These are phyloP conservation scores for Pristionchus fissidentatus DNA, from an alignment of 2,888 invertebrate species.

Conservation along the genomic window DNA sequence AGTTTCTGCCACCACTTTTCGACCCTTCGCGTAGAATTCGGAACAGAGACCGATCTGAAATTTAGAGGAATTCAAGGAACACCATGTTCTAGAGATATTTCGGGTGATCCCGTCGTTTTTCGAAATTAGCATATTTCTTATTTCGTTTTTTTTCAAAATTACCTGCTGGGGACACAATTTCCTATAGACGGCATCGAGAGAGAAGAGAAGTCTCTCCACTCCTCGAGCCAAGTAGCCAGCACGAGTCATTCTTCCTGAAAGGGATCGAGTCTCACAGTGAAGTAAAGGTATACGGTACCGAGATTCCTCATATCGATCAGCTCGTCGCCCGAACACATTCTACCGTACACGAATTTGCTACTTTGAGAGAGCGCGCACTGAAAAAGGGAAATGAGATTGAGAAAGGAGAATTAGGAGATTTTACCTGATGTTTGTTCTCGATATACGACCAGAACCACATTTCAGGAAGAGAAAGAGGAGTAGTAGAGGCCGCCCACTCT, in stretches of 20 bases:
- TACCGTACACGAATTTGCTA: slow-evolving; percentile 66
- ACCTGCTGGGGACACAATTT: slow-evolving; percentile 46
- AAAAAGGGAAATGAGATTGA: not conserved
- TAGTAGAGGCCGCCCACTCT: slow-evolving; percentile 70
- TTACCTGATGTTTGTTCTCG: slow-evolving; percentile 38
- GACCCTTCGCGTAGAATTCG: slow-evolving; percentile 71
- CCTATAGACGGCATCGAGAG: slow-evolving; percentile 69
- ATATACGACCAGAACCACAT: slow-evolving; percentile 63
- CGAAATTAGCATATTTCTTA: not conserved
- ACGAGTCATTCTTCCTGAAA: slow-evolving; percentile 69
- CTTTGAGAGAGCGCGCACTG: slow-evolving; percentile 69
- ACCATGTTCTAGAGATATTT: slow-evolving; percentile 10
- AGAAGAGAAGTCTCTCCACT: slow-evolving; percentile 69
- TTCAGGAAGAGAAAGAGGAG: slow-evolving; percentile 72
- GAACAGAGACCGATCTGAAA: slow-evolving; percentile 69
- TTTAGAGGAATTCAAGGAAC: slow-evolving; percentile 47
- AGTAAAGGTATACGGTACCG: slow-evolving; percentile 49
- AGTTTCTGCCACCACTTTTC: slow-evolving; percentile 55
- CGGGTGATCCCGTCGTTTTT: too few relatives aligned
- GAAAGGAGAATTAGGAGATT: not conserved
- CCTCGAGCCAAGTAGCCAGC: slow-evolving; percentile 70
- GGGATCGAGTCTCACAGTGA: not conserved
- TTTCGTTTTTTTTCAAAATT: not conserved
- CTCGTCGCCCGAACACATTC: slow-evolving; percentile 73
- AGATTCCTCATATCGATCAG: slow-evolving; percentile 64